These are phyloP conservation scores for Thamnophis sirtalis DNA, from an alignment of 2,113 vertebrate species.

Conservation along the genomic window DNA sequence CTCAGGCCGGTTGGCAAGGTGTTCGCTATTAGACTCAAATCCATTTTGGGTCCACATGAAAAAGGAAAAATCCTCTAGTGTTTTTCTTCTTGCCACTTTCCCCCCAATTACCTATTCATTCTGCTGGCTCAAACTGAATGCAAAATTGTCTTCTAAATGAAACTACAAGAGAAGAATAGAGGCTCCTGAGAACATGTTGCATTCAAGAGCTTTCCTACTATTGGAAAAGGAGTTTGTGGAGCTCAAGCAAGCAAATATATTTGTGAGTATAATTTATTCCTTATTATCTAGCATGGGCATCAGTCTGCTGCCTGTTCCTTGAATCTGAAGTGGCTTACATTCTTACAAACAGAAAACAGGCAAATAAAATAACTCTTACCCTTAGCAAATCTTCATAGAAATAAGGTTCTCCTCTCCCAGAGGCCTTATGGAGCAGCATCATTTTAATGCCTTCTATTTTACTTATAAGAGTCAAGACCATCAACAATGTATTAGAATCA, in stretches of 20 bases:
- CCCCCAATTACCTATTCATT: background rate
- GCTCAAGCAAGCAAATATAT: constrained; percentile 12
- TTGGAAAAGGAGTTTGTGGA: constrained; percentile 49
- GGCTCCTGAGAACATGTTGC: constrained; percentile 32
- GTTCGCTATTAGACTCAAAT: background rate
- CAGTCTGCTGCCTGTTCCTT: background rate
- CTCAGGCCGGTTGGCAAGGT: background rate
- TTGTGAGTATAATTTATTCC: constrained; percentile 42
- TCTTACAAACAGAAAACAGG: background rate
- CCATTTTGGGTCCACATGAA: background rate
- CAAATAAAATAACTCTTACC: background rate
- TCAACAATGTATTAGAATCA: background rate
- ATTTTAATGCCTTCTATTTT: background rate
- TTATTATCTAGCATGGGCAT: background rate
- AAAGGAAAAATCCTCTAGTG: background rate
- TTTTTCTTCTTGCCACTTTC: background rate
- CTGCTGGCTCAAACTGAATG: background rate
- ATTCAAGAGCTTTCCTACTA: constrained; percentile 38
- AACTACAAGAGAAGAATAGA: background rate
- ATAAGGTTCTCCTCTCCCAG: background rate
- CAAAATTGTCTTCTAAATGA: background rate
- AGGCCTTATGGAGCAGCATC: background rate
- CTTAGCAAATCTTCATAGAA: background rate
- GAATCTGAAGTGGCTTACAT: background rate
- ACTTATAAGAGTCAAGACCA: background rate